phyloP scores from a whole-genome alignment of 1,140 invertebrate species.

The Caenorhabditis latens region DNA sequence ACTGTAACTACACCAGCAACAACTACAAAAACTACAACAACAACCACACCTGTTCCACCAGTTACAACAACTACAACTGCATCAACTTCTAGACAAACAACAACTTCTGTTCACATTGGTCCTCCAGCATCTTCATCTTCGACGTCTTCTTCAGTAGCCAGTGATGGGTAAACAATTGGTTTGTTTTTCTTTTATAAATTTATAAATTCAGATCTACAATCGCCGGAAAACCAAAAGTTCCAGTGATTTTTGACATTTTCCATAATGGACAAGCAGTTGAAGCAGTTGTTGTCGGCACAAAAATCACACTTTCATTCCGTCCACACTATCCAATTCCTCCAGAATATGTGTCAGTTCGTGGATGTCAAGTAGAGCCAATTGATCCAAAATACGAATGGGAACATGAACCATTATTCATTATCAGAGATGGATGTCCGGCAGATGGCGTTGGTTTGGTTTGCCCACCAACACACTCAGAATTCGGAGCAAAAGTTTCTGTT shows the following conservation, averaged over 20 bases:
- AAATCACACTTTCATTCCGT: conserved; percentile 76
- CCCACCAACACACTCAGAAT: conserved; percentile 75
- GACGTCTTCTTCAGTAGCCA: not conserved
- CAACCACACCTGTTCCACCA: not conserved
- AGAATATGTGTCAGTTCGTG: conserved; percentile 75
- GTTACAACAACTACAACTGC: conserved; percentile 58
- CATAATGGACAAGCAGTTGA: conserved; percentile 77
- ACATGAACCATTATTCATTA: conserved; percentile 75
- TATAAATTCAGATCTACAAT: conserved; percentile 19
- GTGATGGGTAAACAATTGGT: not conserved
- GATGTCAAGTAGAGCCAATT: conserved; percentile 77
- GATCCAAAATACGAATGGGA: conserved; percentile 76
- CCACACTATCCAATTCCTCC: conserved; percentile 77
- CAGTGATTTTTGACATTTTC: conserved; percentile 75
- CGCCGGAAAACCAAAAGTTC: conserved; percentile 64
- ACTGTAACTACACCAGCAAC: not conserved
- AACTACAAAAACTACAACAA: conserved; percentile 1
- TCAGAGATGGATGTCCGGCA: conserved; percentile 76
- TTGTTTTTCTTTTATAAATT: not conserved
- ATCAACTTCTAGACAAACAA: conserved; percentile 55
- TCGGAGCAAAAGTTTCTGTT: conserved; percentile 72
- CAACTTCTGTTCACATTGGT: conserved; percentile 29
- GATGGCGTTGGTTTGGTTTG: conserved; percentile 77
- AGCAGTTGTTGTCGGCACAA: conserved; percentile 76
- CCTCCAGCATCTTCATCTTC: not conserved